A percentile compares a stretch with the other conserved stretches of the same genome.
These are phyloP conservation scores for Stigmatopora argus DNA, from an alignment of 2,113 vertebrate species.

Conservation along the genomic window DNA sequence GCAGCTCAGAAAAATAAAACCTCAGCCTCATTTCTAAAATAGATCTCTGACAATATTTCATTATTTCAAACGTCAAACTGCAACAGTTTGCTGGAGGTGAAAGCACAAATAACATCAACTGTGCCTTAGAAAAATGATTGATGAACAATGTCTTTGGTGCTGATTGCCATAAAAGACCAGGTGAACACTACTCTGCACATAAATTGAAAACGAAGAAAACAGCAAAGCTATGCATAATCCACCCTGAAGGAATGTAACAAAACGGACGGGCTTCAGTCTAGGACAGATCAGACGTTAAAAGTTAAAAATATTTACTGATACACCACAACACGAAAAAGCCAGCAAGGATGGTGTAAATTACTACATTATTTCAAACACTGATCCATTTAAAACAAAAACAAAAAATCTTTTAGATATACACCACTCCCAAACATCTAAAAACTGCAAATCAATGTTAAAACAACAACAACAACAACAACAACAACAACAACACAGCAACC, in stretches of 20 bases:
- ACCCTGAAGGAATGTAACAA: conserved; percentile 99
- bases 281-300: conserved; percentile 68
- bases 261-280: conserved; percentile 80
- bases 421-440: conserved; percentile 78
- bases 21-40: conserved; percentile 80
- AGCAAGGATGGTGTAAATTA: conserved; percentile 70
- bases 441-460: conserved; percentile 42
- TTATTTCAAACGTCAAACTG: conserved; percentile 70
- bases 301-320: conserved; percentile 78
- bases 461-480: conserved; percentile 30
- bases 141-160: conserved; percentile 93
- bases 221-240: conserved; percentile 71
- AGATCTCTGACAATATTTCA: conserved; percentile 70
- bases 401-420: conserved; percentile 76
- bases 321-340: conserved; percentile 86
- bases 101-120: conserved; percentile 84
- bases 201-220: conserved; percentile 35
- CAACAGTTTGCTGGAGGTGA: conserved; percentile 82
- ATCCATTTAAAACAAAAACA: conserved; percentile 79
- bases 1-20: conserved; percentile 84
- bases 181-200: conserved; percentile 38
- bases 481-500: conserved; percentile 73
- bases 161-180: conserved; percentile 70
- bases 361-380: conserved; percentile 83
- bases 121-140: conserved; percentile 89